Evolutionary conservation across 2,888 invertebrate species (phyloP).

Genomic region (Eumacrocentrus americanus): DNA sequence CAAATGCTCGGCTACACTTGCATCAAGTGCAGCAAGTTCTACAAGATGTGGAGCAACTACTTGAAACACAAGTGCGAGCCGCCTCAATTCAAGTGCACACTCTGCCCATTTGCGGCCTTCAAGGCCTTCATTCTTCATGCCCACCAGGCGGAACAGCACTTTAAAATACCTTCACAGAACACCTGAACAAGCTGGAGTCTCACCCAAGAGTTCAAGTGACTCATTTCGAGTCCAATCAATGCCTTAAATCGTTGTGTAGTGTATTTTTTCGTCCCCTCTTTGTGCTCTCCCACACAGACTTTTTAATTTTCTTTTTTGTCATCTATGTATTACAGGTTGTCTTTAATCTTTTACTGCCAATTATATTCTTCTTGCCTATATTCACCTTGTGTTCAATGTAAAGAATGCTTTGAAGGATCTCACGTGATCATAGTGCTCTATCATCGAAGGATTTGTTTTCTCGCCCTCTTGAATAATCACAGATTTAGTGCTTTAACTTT

Average conservation of each 20-base stretch:
- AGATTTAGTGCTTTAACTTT: conserved; percentile 21
- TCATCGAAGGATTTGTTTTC: too few relatives aligned
- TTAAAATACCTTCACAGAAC: conserved; percentile 56
- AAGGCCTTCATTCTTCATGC: conserved; percentile 61
- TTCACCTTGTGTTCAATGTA: too few relatives aligned
- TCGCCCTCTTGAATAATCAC: too few relatives aligned
- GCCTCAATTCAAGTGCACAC: conserved; percentile 58
- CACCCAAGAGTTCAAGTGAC: conserved; percentile 5
- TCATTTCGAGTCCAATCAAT: conserved; percentile 13
- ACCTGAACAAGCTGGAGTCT: conserved; percentile 43
- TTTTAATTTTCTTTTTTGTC: conserved; percentile 16
- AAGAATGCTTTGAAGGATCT: too few relatives aligned
- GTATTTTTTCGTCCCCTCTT: conserved; percentile 16
- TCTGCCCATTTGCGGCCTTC: conserved; percentile 60
- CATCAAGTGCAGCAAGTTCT: conserved; percentile 61
- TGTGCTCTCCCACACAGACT: background rate
- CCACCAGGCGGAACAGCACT: conserved; percentile 60
- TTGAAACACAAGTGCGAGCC: conserved; percentile 61
- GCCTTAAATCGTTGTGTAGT: conserved; percentile 20
- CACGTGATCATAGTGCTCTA: too few relatives aligned
- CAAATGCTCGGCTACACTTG: conserved; percentile 60
- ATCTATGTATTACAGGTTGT: too few relatives aligned
- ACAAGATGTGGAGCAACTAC: conserved; percentile 62
- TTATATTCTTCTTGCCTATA: too few relatives aligned
- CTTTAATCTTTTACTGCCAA: too few relatives aligned